Evolutionary conservation across 2,113 vertebrate genomes (phyloP).

Genomic region (Corythoichthys haematopterus): DNA sequence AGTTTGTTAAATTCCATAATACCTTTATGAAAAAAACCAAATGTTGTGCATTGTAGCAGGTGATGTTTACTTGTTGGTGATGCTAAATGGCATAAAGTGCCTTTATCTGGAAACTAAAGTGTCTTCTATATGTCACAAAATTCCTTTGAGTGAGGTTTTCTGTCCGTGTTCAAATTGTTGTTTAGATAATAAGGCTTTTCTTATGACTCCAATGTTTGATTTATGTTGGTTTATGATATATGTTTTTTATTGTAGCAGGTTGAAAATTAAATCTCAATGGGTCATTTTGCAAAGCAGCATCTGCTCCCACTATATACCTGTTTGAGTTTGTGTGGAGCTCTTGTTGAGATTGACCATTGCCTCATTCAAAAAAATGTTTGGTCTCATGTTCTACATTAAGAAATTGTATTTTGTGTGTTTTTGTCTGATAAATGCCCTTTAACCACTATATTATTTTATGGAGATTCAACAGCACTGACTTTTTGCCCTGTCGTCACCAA

Average conservation of each 20-base stretch:
- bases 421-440: background rate
- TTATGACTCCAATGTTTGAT: constrained; percentile 10
- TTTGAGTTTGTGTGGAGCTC: background rate
- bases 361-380: constrained; percentile 7
- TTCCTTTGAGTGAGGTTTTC: background rate
- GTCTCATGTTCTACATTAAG: too few species aligned
- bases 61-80: constrained; percentile 64
- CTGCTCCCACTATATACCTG: constrained; percentile 4
- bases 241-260: constrained; percentile 4
- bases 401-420: background rate
- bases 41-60: constrained; percentile 63
- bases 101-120: constrained; percentile 86
- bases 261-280: constrained; percentile 1
- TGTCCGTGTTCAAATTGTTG: background rate
- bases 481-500: background rate
- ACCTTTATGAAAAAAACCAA: constrained; percentile 72
- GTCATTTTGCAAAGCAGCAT: constrained; percentile 7
- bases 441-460: background rate
- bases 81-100: constrained; percentile 90
- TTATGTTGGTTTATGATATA: constrained; percentile 16
- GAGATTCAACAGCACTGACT: background rate
- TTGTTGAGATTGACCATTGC: background rate
- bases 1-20: background rate
- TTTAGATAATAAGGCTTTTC: background rate
- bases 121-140: constrained; percentile 27